phyloP scores from a whole-genome alignment of 2,113 vertebrate genomes.

The Pterophyllum scalare region DNA sequence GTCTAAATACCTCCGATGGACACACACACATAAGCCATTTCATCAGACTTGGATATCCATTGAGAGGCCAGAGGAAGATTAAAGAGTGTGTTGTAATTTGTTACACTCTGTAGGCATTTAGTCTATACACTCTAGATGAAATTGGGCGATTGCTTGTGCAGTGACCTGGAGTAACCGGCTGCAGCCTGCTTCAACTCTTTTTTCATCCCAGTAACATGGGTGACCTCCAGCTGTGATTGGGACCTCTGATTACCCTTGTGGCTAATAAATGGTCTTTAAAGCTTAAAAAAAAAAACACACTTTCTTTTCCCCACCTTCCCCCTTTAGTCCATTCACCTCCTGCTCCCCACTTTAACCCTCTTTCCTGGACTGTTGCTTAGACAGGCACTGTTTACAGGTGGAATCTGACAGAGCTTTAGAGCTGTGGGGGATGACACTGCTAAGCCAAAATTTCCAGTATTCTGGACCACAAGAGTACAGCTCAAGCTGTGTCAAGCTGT shows the following conservation, averaged over 20 bases:
- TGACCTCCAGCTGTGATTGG: slow-evolving; percentile 70
- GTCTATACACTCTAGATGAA: slow-evolving; percentile 38
- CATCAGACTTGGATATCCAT: slow-evolving; percentile 13
- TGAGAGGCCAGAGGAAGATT: slow-evolving; percentile 35
- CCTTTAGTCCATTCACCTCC: background rate
- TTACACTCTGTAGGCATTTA: slow-evolving; percentile 37
- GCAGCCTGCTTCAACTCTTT: slow-evolving; percentile 27
- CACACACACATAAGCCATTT: slow-evolving; percentile 11
- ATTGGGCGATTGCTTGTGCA: slow-evolving; percentile 53
- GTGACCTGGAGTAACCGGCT: slow-evolving; percentile 64
- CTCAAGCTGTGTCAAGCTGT: slow-evolving; percentile 40
- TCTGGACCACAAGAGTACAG: slow-evolving; percentile 22
- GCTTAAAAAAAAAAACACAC: background rate
- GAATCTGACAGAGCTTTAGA: slow-evolving; percentile 31
- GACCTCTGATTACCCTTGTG: slow-evolving; percentile 41
- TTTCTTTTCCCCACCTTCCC: slow-evolving; percentile 15
- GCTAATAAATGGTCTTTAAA: slow-evolving; percentile 62
- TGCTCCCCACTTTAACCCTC: background rate
- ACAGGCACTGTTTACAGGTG: slow-evolving; percentile 12
- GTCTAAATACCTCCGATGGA: background rate
- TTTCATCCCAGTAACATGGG: slow-evolving; percentile 44
- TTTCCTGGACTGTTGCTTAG: background rate
- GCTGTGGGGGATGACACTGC: slow-evolving; percentile 30
- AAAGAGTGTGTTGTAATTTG: slow-evolving; percentile 37
- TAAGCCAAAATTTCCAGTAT: slow-evolving; percentile 35